Conservation (phyloP, 2,888 invertebrate genomes). For the Machimus atricapillus region DNA sequence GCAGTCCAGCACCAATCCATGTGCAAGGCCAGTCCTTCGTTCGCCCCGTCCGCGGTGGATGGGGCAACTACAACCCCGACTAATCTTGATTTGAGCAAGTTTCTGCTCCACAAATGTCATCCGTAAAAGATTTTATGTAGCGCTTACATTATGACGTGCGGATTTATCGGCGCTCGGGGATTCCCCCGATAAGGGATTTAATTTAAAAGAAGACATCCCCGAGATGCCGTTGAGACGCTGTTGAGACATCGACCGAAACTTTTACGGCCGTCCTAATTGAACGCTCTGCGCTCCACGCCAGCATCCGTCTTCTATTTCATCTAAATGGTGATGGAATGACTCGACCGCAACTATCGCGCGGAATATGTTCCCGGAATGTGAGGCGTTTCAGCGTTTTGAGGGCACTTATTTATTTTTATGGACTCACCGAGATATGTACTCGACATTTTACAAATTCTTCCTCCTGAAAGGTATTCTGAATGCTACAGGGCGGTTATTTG, state of each 20-base stretch:
- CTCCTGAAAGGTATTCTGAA: neutral
- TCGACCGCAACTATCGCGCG: neutral
- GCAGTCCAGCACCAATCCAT: neutral
- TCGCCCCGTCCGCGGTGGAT: neutral
- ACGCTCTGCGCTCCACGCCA: neutral
- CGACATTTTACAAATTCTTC: neutral
- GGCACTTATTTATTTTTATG: neutral
- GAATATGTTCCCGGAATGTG: neutral
- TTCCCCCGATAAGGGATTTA: neutral
- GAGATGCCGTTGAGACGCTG: neutral
- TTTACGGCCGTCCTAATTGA: slow-evolving; percentile 11
- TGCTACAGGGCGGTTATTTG: neutral
- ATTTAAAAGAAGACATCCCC: neutral
- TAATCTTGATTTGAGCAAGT: slow-evolving; percentile 11
- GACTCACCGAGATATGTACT: neutral
- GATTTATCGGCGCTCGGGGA: slow-evolving; percentile 4
- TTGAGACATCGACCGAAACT: neutral
- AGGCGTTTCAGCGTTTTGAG: neutral
- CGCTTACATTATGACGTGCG: slow-evolving; percentile 25
- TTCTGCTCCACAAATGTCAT: slow-evolving; percentile 2
- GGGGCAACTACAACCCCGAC: neutral
- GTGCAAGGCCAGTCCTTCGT: neutral
- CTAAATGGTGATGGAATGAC: neutral
- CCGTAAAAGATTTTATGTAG: slow-evolving; percentile 30
- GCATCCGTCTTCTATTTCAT: neutral